Percentiles rank a stretch among this genome's conserved stretches.
These are phyloP conservation scores for Drosophila micromelanica DNA, from an alignment of 1,140 invertebrate genomes.

Conservation along the genomic window DNA sequence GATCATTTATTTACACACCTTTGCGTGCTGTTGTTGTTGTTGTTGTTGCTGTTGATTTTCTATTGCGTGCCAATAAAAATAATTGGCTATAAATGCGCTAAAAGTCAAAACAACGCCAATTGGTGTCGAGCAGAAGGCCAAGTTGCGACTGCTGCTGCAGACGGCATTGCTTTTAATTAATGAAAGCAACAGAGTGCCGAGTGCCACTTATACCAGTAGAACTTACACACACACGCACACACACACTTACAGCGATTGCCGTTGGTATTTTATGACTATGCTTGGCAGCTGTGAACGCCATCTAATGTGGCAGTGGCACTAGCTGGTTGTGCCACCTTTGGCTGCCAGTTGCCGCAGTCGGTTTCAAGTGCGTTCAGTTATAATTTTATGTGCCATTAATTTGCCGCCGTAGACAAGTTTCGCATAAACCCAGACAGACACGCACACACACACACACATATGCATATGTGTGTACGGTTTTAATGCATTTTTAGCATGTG, in stretches of 20 bases:
- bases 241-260: constrained; percentile 20
- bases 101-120: constrained; percentile 72
- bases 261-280: constrained; percentile 61
- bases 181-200: constrained; percentile 42
- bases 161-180: constrained; percentile 76
- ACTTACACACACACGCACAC: constrained; percentile 11
- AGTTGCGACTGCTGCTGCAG: constrained; percentile 8
- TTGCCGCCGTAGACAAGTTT: constrained; percentile 59
- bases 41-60: constrained; percentile 6
- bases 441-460: background rate
- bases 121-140: constrained; percentile 16
- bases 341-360: constrained; percentile 30
- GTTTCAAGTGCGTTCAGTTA: constrained; percentile 73
- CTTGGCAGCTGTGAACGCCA: constrained; percentile 58
- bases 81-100: constrained; percentile 78
- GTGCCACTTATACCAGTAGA: constrained; percentile 20
- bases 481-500: constrained; percentile 50
- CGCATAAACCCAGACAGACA: constrained; percentile 15
- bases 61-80: constrained; percentile 64
- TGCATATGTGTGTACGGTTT: constrained; percentile 31
- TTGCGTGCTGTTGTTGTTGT: constrained; percentile 11
- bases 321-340: constrained; percentile 30
- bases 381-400: constrained; percentile 82
- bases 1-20: constrained; percentile 75
- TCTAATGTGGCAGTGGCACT: constrained; percentile 41